Percentiles rank a stretch among this genome's conserved stretches.
Conservation (phyloP, 1,140 invertebrate species). For the Riptortus pedestris region DNA sequence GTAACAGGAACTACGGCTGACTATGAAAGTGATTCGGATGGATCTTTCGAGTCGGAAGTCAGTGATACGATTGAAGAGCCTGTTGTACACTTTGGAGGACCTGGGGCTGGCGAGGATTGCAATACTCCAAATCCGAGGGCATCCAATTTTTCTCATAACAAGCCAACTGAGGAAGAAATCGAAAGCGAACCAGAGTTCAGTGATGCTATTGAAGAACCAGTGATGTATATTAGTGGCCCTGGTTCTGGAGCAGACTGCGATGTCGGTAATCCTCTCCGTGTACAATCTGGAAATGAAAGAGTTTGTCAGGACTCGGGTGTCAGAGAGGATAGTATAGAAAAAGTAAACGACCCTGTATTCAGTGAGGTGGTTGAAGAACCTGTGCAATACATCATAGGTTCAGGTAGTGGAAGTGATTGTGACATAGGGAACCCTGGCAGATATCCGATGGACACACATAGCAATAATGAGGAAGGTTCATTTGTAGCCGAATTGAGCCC, state of each 20-base stretch:
- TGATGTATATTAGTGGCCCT: slow-evolving; percentile 58
- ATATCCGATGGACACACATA: slow-evolving; percentile 6
- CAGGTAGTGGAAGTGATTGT: slow-evolving; percentile 58
- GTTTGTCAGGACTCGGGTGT: not conserved
- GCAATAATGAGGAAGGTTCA: not conserved
- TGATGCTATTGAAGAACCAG: slow-evolving; percentile 59
- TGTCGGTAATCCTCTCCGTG: slow-evolving; percentile 53
- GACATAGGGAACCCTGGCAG: slow-evolving; percentile 49
- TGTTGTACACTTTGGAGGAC: slow-evolving; percentile 56
- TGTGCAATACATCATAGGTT: slow-evolving; percentile 56
- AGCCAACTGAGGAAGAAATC: not conserved
- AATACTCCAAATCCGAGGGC: slow-evolving; percentile 48
- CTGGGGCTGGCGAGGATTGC: slow-evolving; percentile 58
- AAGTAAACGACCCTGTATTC: slow-evolving; percentile 38
- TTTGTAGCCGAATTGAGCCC: slow-evolving; percentile 45
- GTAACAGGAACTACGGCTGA: not conserved
- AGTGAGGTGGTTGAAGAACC: slow-evolving; percentile 62
- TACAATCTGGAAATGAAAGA: too few species aligned
- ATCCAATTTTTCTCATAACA: not conserved
- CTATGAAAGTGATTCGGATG: not conserved
- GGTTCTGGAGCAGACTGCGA: slow-evolving; percentile 60
- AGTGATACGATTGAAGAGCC: slow-evolving; percentile 62
- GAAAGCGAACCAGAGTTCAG: slow-evolving; percentile 41
- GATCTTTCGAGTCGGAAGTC: slow-evolving; percentile 36
- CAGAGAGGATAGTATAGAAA: too few species aligned